Evolutionary conservation across 2,888 invertebrate genomes (phyloP), one percentile per base, ranked within the genome.

Genomic region (Rambutsinella grinnellia): DNA sequence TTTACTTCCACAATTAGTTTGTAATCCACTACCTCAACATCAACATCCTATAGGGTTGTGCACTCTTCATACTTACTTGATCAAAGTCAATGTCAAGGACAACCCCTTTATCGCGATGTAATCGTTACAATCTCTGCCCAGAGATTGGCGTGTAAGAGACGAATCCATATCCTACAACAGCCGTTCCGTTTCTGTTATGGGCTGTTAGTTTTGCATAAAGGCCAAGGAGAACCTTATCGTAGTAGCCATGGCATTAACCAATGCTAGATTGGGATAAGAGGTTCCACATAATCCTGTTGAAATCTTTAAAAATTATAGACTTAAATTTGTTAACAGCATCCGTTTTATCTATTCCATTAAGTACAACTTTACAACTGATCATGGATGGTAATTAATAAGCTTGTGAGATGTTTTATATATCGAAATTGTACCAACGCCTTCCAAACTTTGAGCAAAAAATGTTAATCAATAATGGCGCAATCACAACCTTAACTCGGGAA

Each of bases 1-100:
- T n/a, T n/a, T n/a, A n/a, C n/a, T n/a, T n/a, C n/a, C n/a, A n/a
- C n/a, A n/a, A n/a, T n/a, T 36, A 36, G 13, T 36, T 36, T 8
- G 36, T 36, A 36, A 36, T 36, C 27, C n/a, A 8, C 74, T 74
- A 67, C 74, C 74, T 27, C 74, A 74, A 74, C 65, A 58, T 47
- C 53, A 60, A 23, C 72, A 61, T 74, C 61, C 61, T 8, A 23
- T 23, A 54, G 8, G 21, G 68, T 36, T 53, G 26, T 44, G 53
- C 61, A 47, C 46, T 36, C 60, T 66, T 60, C 66, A 67, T 67
- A 58, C 56, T n/a, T 24, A 46, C 36, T 68, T 75, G 67, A 68
- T 68, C 75, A 76, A 76, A 76, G 75, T 76, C 75, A 76, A 76
- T 76, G 75, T 76, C 75, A 76, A 76, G 75, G 75, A 76, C 75